phyloP scores from a whole-genome alignment of 2,797 vertebrate species.

The Pristis pectinata region DNA sequence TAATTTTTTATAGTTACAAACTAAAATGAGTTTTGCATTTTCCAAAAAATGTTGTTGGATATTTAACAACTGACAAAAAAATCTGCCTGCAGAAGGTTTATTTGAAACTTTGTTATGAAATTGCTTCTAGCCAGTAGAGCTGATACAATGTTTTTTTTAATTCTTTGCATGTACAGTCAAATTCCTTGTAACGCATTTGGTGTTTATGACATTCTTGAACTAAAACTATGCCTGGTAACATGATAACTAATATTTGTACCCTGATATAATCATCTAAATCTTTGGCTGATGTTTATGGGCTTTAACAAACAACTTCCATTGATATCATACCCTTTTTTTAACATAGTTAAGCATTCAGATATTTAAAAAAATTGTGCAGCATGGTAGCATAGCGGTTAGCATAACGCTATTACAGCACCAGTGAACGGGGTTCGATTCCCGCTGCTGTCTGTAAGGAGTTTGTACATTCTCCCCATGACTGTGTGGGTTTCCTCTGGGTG shows the following conservation, averaged over 20 bases:
- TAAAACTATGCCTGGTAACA: not conserved
- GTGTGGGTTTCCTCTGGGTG: too few relatives aligned
- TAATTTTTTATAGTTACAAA: not conserved
- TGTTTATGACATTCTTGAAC: conserved; percentile 31
- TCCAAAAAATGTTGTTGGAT: not conserved
- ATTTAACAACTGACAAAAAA: not conserved
- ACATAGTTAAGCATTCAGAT: not conserved
- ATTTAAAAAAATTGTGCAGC: not conserved
- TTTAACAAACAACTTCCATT: not conserved
- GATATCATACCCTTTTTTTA: not conserved
- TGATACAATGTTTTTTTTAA: not conserved
- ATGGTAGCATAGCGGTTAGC: too few relatives aligned
- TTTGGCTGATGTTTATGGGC: not conserved
- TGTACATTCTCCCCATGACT: too few relatives aligned
- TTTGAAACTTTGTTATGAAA: conserved; percentile 12
- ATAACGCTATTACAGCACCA: too few relatives aligned
- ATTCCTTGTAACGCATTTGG: not conserved
- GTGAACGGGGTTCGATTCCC: too few relatives aligned
- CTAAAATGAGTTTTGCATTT: not conserved
- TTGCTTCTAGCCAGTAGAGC: not conserved
- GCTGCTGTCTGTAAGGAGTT: too few relatives aligned
- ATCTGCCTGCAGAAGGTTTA: not conserved
- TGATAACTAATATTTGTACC: not conserved
- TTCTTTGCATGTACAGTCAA: conserved; percentile 18
- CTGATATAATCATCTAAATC: not conserved